Evolutionary conservation across 2,113 vertebrate genomes (phyloP), one percentile per base, ranked within the genome.

Genomic region (Hydrolagus affinis): DNA sequence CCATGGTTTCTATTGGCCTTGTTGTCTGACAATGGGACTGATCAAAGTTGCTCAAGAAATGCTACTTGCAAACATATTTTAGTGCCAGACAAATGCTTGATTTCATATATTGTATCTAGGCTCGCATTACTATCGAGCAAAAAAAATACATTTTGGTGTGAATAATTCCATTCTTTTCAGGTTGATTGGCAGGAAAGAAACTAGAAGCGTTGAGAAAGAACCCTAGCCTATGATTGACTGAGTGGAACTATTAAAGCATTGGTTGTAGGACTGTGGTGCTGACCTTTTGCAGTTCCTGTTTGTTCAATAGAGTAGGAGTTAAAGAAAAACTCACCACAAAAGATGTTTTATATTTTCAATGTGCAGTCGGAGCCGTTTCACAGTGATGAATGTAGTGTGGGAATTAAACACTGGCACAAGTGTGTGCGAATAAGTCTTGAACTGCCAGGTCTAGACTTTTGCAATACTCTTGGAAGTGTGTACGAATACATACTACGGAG

Each of bases 221-320:
- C 25, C 59, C 76, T 14, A 59, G 15, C 21, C 10, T 23, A 21
- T 77, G 44, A 3, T 30, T 11, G 21, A 77, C 57, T 77, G 7
- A 21, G 3, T 1, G 59, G 7, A 78, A 12, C 57, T 62, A 76
- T 59, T 11, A 76, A 76, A 62, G 76, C 59, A 60, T 78, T 12
- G 15, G 76, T 25, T 25, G 25, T 78, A 28, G n/a, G 23, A 78
- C 60, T 78, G 57, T 14, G 6, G 4, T 62, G 76, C 23, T 62
- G n/a, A 62, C 21, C n/a, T 77, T 57, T 77, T 10, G 9, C 0
- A 76, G 75, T 77, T 77, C 76, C 59, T 72, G 70, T 72, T 72
- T 72, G 70, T 72, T 28, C 70, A 72, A 72, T 2, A 14, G 11
- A 69, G 66, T 69, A 72, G 23, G 70, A 30, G 70, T 72, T n/a